Evolutionary conservation across 2,888 invertebrate species (phyloP).

Genomic region (Girardia tigrina): DNA sequence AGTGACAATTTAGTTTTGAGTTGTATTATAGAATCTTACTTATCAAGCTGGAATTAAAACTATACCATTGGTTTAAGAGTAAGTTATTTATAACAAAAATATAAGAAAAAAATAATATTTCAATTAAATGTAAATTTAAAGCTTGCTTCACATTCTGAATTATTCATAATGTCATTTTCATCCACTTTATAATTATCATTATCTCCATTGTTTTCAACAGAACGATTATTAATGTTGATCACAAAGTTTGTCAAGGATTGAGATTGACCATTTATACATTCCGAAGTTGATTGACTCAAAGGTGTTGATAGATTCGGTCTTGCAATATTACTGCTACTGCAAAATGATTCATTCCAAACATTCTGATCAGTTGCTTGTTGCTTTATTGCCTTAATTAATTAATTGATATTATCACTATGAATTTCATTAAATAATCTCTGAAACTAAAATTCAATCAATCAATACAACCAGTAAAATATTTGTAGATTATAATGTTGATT

Average conservation of each 20-base stretch:
- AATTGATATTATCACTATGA: not conserved
- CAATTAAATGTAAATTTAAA: no score
- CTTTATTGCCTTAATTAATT: not conserved
- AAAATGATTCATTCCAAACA: not conserved
- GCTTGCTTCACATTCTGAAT: not conserved
- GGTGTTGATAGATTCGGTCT: not conserved
- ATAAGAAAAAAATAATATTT: no score
- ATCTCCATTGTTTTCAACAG: not conserved
- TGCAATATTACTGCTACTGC: not conserved
- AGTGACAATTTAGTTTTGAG: no score
- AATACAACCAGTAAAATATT: no score
- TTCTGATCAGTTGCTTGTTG: not conserved
- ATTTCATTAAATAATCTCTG: no score
- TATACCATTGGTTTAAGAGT: no score
- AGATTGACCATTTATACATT: not conserved
- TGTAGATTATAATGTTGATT: no score
- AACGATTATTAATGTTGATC: conserved; percentile 9
- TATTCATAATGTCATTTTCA: not conserved
- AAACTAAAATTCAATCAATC: no score
- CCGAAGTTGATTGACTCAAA: not conserved
- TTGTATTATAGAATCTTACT: no score
- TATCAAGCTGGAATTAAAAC: no score
- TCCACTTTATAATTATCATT: not conserved
- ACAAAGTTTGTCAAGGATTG: not conserved
- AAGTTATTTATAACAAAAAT: no score